Percentiles rank a stretch among this genome's conserved stretches.
Conservation (phyloP, 2,888 invertebrate species). For the Erebia ligea region DNA sequence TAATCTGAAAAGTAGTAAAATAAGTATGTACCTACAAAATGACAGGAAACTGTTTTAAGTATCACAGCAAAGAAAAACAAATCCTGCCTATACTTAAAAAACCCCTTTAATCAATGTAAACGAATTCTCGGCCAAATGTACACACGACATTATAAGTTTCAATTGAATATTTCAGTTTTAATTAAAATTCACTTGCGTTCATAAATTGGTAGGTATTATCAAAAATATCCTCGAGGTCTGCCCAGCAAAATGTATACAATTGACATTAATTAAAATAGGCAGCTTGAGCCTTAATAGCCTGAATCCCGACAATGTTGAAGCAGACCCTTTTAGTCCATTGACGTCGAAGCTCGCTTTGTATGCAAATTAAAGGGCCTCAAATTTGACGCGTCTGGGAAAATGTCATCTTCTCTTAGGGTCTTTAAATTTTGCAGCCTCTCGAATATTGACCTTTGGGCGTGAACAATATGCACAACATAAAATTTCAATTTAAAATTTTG, state of each 20-base stretch:
- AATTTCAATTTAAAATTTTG: constrained; percentile 24
- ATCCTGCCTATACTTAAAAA: no score
- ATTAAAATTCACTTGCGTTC: constrained; percentile 14
- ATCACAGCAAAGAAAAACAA: no score
- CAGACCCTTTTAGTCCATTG: constrained; percentile 60
- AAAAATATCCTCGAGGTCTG: constrained; percentile 9
- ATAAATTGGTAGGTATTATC: constrained; percentile 14
- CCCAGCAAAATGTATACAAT: constrained; percentile 26
- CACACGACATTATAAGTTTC: neutral
- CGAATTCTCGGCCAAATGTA: neutral
- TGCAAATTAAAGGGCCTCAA: constrained; percentile 76
- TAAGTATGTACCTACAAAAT: no score
- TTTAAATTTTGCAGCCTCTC: constrained; percentile 39
- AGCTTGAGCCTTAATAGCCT: constrained; percentile 25
- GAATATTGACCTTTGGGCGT: constrained; percentile 36
- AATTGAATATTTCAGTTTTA: constrained; percentile 18
- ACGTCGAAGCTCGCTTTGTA: constrained; percentile 67
- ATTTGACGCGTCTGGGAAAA: constrained; percentile 56
- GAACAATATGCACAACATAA: constrained; percentile 23
- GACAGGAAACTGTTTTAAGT: no score
- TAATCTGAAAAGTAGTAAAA: no score
- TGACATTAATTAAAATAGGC: constrained; percentile 35
- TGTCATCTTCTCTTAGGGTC: constrained; percentile 40
- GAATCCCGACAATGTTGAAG: constrained; percentile 32
- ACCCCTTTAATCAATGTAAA: no score